phyloP scores from a whole-genome alignment of 35 echinoderm and acorn worm species.

The Patiria miniata region DNA sequence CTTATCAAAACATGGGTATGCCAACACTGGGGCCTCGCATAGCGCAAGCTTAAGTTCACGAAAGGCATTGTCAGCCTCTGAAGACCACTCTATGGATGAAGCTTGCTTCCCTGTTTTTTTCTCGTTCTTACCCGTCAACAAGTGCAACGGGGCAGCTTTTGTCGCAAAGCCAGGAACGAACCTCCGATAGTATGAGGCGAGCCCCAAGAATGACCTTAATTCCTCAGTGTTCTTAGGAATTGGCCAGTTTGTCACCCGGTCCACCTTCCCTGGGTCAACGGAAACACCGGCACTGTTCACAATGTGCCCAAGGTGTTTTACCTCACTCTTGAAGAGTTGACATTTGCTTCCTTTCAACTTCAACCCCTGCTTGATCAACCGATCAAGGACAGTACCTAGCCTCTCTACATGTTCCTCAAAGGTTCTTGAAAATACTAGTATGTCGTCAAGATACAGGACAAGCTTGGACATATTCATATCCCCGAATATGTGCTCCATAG shows the following conservation, averaged over 20 bases:
- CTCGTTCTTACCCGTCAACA: background rate
- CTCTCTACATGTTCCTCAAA: slow-evolving; percentile 32
- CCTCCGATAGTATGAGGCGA: no score
- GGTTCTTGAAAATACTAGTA: slow-evolving; percentile 30
- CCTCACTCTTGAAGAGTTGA: background rate
- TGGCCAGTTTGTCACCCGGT: slow-evolving; percentile 19
- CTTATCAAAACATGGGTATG: slow-evolving; percentile 41
- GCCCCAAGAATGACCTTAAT: background rate
- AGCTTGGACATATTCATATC: slow-evolving; percentile 34
- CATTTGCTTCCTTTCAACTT: slow-evolving; percentile 56
- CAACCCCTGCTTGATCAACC: slow-evolving; percentile 6
- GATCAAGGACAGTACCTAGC: slow-evolving; percentile 10
- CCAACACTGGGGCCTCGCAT: slow-evolving; percentile 18
- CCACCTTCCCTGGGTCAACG: slow-evolving; percentile 11
- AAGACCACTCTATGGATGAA: slow-evolving; percentile 32
- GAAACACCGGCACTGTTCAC: background rate
- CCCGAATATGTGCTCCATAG: background rate
- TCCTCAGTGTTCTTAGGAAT: background rate
- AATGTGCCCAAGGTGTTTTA: no score
- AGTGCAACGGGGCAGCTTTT: slow-evolving; percentile 29
- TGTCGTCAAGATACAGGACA: no score
- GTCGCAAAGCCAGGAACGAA: slow-evolving; percentile 11
- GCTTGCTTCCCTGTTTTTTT: background rate
- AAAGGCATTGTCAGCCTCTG: slow-evolving; percentile 11
- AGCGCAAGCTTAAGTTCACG: slow-evolving; percentile 9